phyloP scores from a whole-genome alignment of 2,888 invertebrate species.

The Sminthurides aquaticus region DNA sequence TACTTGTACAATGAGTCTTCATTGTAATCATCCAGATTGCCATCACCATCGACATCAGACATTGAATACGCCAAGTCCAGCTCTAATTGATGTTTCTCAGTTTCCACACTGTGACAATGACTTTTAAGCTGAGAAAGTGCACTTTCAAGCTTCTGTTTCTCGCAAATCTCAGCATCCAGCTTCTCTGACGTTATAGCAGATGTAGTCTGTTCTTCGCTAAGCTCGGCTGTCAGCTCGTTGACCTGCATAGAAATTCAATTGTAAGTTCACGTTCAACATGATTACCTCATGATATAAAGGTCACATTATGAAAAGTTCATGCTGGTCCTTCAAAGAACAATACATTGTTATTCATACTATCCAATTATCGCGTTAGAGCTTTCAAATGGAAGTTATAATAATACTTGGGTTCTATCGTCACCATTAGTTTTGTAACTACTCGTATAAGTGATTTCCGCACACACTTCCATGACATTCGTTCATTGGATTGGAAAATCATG shows the following conservation, averaged over 20 bases:
- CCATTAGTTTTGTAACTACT: too few species aligned
- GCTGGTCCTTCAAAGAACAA: too few species aligned
- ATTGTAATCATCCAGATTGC: constrained; percentile 35
- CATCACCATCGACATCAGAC: constrained; percentile 39
- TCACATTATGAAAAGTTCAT: too few species aligned
- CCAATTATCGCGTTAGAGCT: too few species aligned
- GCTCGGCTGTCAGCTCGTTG: constrained; percentile 84
- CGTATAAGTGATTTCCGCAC: too few species aligned
- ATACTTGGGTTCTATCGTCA: too few species aligned
- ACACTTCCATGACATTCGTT: too few species aligned
- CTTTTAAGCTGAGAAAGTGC: constrained; percentile 34
- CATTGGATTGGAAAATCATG: too few species aligned
- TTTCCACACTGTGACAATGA: constrained; percentile 37
- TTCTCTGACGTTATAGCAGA: constrained; percentile 80
- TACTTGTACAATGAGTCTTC: constrained; percentile 42
- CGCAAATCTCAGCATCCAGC: constrained; percentile 78
- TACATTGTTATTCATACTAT: too few species aligned
- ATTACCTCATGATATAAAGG: too few species aligned
- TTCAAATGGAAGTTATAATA: too few species aligned
- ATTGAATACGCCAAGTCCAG: constrained; percentile 42
- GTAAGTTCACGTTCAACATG: too few species aligned
- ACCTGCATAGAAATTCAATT: constrained; percentile 54
- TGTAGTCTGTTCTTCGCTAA: constrained; percentile 85
- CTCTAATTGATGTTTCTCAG: constrained; percentile 41
- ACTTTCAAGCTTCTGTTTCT: constrained; percentile 55